Evolutionary conservation across 2,113 vertebrate species (phyloP).

Genomic region (Microcebus jonahi): DNA sequence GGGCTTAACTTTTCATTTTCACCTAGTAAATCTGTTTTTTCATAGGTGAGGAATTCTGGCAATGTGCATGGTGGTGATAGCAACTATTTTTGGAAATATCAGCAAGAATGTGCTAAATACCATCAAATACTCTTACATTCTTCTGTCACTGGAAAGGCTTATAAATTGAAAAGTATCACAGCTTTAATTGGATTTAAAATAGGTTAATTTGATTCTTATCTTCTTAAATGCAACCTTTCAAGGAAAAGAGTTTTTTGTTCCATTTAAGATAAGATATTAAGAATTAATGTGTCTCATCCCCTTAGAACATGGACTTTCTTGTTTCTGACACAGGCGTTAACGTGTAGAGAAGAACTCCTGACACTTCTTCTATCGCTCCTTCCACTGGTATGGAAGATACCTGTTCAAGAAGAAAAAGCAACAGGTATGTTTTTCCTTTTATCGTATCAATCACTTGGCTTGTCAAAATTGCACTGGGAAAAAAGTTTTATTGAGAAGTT

Average conservation of each 20-base stretch:
- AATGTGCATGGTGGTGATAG: conserved; percentile 42
- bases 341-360: conserved; percentile 97
- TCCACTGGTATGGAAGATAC: conserved; percentile 98
- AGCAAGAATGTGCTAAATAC: conserved; percentile 78
- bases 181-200: conserved; percentile 41
- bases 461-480: neutral
- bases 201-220: neutral
- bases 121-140: neutral
- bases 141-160: conserved; percentile 63
- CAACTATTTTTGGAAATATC: conserved; percentile 69
- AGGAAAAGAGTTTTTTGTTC: neutral
- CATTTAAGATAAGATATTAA: neutral
- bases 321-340: conserved; percentile 90
- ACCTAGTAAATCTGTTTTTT: conserved; percentile 77
- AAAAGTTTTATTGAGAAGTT: neutral
- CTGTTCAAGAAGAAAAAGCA: conserved; percentile 94
- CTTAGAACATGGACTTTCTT: conserved; percentile 24
- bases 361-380: conserved; percentile 95
- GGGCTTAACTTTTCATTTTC: conserved; percentile 85
- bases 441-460: neutral
- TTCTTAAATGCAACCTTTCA: conserved; percentile 34
- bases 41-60: conserved; percentile 83
- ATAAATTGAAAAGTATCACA: conserved; percentile 52
- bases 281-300: neutral
- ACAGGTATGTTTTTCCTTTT: conserved; percentile 85